A percentile compares a stretch with the other conserved stretches of the same genome.
phyloP scores from a whole-genome alignment of 2,888 invertebrate genomes.

The Lagria hirta region DNA sequence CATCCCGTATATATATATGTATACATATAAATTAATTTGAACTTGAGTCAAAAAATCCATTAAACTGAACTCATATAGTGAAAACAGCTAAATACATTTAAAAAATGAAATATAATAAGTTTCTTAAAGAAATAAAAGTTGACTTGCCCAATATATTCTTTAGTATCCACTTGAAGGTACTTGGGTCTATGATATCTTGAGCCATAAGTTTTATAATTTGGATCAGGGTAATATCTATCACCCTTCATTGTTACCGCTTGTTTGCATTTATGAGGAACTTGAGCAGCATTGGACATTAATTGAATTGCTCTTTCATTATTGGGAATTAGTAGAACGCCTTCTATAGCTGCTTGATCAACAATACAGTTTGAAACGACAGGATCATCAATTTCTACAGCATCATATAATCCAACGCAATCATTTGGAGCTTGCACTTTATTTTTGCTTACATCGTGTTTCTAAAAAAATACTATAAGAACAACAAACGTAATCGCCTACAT shows the following conservation, averaged over 20 bases:
- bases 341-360: conserved; percentile 75
- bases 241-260: conserved; percentile 68
- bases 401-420: conserved; percentile 61
- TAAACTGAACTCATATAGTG: too few relatives aligned
- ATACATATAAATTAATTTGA: too few relatives aligned
- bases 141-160: conserved; percentile 62
- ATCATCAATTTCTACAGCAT: conserved; percentile 72
- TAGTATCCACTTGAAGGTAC: conserved; percentile 68
- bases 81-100: too few relatives aligned
- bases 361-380: conserved; percentile 81
- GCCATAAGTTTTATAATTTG: conserved; percentile 75
- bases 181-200: conserved; percentile 58
- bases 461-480: conserved; percentile 23
- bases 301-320: conserved; percentile 67
- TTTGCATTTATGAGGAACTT: conserved; percentile 69
- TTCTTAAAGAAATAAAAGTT: not conserved
- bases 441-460: conserved; percentile 56
- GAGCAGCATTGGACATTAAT: conserved; percentile 64
- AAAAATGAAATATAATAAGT: too few relatives aligned
- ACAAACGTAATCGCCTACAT: too few relatives aligned
- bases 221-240: conserved; percentile 73
- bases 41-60: too few relatives aligned
- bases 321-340: conserved; percentile 75
- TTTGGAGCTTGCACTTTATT: conserved; percentile 54
- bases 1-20: too few relatives aligned